phyloP scores from a whole-genome alignment of 1,140 invertebrate species.

The Rhynchophorus ferrugineus region DNA sequence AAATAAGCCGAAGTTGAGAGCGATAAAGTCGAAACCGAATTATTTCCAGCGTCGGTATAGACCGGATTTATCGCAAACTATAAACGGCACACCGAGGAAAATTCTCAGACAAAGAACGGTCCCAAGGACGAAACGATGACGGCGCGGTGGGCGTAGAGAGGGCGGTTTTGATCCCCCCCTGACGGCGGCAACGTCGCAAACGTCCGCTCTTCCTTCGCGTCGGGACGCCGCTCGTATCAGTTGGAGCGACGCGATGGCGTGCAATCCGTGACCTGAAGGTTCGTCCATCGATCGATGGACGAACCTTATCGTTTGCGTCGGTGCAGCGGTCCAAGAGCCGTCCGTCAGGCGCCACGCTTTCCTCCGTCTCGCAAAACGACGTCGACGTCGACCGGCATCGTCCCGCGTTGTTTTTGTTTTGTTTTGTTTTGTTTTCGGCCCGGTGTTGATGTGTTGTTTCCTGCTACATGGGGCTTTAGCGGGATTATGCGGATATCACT shows the following conservation, averaged over 20 bases:
- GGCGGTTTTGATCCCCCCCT: too few species aligned
- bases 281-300: too few species aligned
- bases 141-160: not conserved
- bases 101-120: not conserved
- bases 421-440: slow-evolving; percentile 10
- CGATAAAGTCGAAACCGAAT: not conserved
- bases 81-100: not conserved
- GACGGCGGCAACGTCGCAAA: slow-evolving; percentile 3
- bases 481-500: too few species aligned
- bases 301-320: slow-evolving; percentile 21
- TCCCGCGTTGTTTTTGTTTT: not conserved
- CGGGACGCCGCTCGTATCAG: slow-evolving; percentile 11
- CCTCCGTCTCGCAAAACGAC: slow-evolving; percentile 12
- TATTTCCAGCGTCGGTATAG: not conserved
- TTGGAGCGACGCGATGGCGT: slow-evolving; percentile 7
- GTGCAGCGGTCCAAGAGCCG: slow-evolving; percentile 12
- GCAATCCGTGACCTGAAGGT: slow-evolving; percentile 24
- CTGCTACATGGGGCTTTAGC: too few species aligned
- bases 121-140: not conserved
- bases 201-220: not conserved
- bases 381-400: slow-evolving; percentile 1
- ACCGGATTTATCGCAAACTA: not conserved
- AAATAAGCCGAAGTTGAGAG: too few species aligned
- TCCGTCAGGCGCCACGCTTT: slow-evolving; percentile 21
- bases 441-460: too few species aligned